These are phyloP conservation scores for Sebastes steindachneri DNA, from an alignment of 2,797 vertebrate genomes.

Conservation along the genomic window DNA sequence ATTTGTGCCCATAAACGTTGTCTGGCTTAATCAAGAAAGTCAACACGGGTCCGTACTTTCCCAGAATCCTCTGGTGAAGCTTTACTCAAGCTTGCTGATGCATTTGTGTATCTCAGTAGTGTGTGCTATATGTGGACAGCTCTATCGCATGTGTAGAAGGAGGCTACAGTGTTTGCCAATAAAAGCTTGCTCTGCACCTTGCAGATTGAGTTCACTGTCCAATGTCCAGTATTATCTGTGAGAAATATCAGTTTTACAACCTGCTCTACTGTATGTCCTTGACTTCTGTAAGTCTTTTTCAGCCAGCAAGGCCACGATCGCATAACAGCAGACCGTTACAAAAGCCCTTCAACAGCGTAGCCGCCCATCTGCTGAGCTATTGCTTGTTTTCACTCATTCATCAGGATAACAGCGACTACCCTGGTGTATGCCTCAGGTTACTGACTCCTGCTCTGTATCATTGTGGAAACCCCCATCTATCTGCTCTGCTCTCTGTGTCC, in stretches of 20 bases:
- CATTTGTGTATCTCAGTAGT: background rate
- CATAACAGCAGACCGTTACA: background rate
- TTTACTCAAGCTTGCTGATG: background rate
- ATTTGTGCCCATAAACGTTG: background rate
- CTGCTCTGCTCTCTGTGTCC: background rate
- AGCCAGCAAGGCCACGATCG: background rate
- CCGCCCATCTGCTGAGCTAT: background rate
- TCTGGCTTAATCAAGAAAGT: slow-evolving; percentile 4
- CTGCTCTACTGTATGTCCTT: background rate
- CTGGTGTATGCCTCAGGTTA: background rate
- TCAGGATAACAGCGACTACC: background rate
- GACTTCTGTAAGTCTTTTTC: background rate
- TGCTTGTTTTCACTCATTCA: background rate
- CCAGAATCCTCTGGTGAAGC: background rate
- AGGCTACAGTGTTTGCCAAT: background rate
- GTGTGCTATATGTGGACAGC: background rate
- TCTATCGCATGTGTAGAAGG: background rate
- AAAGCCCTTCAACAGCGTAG: background rate
- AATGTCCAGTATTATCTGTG: background rate
- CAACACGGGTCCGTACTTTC: background rate
- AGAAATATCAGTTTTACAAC: background rate
- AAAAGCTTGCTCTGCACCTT: background rate
- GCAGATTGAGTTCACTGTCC: background rate
- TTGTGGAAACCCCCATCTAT: slow-evolving; percentile 1
- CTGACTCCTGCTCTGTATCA: background rate